Evolutionary conservation across 2,888 invertebrate species (phyloP), one percentile per base, ranked within the genome.

Genomic region (Lochmaea capreae): DNA sequence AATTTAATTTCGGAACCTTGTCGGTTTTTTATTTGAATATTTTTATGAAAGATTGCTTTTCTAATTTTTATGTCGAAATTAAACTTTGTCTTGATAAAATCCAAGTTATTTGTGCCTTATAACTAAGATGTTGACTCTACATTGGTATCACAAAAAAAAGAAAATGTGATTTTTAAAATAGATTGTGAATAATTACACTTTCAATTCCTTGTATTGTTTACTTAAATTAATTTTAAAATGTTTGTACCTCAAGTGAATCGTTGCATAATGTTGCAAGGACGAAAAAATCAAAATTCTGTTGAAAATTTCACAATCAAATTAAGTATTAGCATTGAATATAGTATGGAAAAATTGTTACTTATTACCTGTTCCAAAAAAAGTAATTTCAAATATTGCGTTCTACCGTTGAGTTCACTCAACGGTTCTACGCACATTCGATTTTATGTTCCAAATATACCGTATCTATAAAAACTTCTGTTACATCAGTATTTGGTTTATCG

Each of bases 261-360:
- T 54, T 54, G 16, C 52, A 16, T 54, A 54, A 54, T 54, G 16
- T 16, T 2, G 10, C 52, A 54, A 16, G 52, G 52, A 18, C 52
- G 52, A 54, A 54, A 54, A 54, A 54, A 54, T 18, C 52, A 9
- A 16, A 16, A 54, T 43, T 43, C 52, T 54, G 18, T 54, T 54
- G 6, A 54, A 54, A 5, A 54, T 54, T 54, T 54, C 52, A 18
- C 52, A 54, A 54, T 33, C 26, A 33, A 33, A 33, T 52, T 54
- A 54, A 16, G 14, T n/a, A 54, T 54, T 16, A 16, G 9, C 52
- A 54, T 54, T 54, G 52, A 54, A 43, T 43, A 43, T 10, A 43
- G n/a, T 43, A 43, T 11, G 10, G 3, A 43, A 43, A 11, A 12
- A 12, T 43, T 43, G 43, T 43, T 43, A 3, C 43, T 43, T 43